Percentiles rank a stretch among this genome's conserved stretches.
Evolutionary conservation across 2,888 invertebrate species (phyloP).

Genomic region (Serrognathus titanus): DNA sequence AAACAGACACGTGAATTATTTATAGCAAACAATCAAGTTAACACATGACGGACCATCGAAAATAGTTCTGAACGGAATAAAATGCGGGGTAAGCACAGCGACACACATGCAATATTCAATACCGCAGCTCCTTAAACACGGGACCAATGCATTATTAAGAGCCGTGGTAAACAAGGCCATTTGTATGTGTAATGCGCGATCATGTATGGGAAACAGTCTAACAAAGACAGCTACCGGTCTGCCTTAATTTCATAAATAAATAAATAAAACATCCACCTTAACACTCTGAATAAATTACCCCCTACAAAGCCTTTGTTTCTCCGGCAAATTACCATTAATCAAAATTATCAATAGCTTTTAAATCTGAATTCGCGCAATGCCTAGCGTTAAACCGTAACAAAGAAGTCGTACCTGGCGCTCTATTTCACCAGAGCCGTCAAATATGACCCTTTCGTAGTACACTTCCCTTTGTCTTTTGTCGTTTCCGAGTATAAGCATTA

Average conservation of each 20-base stretch:
- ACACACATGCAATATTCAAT: conserved; percentile 28
- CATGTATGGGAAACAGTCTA: conserved; percentile 12
- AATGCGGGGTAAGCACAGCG: neutral
- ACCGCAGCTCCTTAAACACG: conserved; percentile 25
- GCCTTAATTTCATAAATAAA: conserved; percentile 18
- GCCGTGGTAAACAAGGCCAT: conserved; percentile 28
- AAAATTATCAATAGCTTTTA: conserved; percentile 24
- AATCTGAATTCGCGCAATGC: conserved; percentile 5
- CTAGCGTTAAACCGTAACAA: conserved; percentile 16
- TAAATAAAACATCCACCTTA: conserved; percentile 14
- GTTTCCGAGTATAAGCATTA: neutral
- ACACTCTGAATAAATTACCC: conserved; percentile 15
- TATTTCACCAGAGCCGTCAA: conserved; percentile 18
- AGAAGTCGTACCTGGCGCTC: conserved; percentile 27
- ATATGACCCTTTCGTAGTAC: conserved; percentile 16
- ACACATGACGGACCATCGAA: conserved; percentile 25
- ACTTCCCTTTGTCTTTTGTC: conserved; percentile 13
- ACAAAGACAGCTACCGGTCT: conserved; percentile 9
- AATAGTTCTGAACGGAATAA: conserved; percentile 21
- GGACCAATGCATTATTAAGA: conserved; percentile 32
- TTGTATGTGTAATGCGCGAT: conserved; percentile 25
- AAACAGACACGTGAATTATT: conserved; percentile 26
- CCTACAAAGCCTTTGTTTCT: conserved; percentile 16
- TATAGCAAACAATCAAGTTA: conserved; percentile 20
- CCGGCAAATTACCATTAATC: conserved; percentile 21